Base-by-base conservation (phyloP, 2,797 vertebrate genomes). In the Gorsachius magnificus region DNA sequence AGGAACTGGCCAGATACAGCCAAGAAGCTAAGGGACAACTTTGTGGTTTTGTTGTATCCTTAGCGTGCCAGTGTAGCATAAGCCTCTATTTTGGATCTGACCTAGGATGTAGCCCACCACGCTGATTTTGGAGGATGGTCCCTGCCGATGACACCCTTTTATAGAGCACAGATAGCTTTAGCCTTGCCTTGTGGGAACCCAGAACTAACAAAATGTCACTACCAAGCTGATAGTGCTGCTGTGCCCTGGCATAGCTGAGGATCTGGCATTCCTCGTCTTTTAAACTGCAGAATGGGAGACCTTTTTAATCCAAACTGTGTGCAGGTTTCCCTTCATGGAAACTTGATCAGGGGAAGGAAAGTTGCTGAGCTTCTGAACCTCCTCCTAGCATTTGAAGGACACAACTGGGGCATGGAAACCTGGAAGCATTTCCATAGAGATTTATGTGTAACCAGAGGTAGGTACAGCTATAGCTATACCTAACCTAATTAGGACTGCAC, bases 31-130 rank as follows among this genome's bases (percentile, higher is more conserved):
- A 86, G 8, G n/a, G 20, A 12, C 53, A 93, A 0, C 5, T 17
- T 26, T n/a, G 7, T 13, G 41, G 8, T 50, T 77, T 71, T 1
- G 1, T 17, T 48, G 7, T 21, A 19, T 31, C n/a, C 22, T 68
- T 13, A 45, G 5, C 16, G 41, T 4, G 2, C 1, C 4, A 29
- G 1, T 3, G 3, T 12, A 83, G 14, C 28, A 31, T 2, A 16
- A 70, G 2, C 9, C 12, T 85, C 31, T 26, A 0, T 15, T 77
- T 74, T 48, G 3, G 14, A 33, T 20, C 45, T 57, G 25, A 29
- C 11, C 21, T 15, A 29, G 64, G 8, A 28, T 0, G 0, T 38
- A 87, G 22, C 35, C 28, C 46, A 18, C n/a, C 0, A 0, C 15
- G 12, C n/a, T 48, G 31, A 10, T 77, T 41, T 35, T 1, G 1